Percentiles rank a stretch among this genome's conserved stretches.
These are phyloP conservation scores for Accipiter virgatus DNA, from an alignment of 2,113 vertebrate genomes.

Conservation along the genomic window DNA sequence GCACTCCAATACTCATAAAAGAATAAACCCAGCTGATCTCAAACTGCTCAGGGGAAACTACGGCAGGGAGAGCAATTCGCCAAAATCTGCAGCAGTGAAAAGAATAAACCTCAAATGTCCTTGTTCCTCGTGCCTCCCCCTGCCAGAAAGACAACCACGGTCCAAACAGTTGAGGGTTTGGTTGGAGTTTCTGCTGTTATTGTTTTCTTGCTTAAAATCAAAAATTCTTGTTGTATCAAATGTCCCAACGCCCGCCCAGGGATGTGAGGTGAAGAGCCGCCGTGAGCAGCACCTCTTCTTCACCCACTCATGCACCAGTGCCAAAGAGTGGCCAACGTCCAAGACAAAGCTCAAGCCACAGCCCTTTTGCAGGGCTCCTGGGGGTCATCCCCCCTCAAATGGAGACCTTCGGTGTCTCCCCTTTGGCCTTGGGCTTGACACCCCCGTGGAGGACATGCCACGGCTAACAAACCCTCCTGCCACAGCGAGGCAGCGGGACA, in stretches of 20 bases:
- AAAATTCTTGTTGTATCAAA: not conserved
- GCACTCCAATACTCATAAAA: not conserved
- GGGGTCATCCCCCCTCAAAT: not conserved
- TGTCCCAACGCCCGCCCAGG: not conserved
- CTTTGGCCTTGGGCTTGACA: not conserved
- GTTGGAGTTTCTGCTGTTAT: not conserved
- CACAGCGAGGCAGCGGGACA: not conserved
- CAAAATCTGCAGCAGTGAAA: slow-evolving; percentile 1
- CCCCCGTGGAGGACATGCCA: not conserved
- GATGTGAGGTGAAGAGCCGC: not conserved
- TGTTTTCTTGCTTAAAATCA: not conserved
- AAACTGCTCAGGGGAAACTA: slow-evolving; percentile 6
- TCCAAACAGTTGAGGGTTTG: not conserved
- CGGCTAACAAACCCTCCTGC: not conserved
- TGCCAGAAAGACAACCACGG: not conserved
- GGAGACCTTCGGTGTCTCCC: not conserved
- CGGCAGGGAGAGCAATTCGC: not conserved
- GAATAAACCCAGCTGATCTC: slow-evolving; percentile 53
- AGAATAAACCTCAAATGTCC: not conserved
- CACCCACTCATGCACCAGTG: not conserved
- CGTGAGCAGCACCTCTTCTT: not conserved
- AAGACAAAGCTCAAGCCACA: not conserved
- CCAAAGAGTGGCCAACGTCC: accelerated
- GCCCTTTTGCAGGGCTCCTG: not conserved
- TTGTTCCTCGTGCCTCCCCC: not conserved